Percentiles rank a stretch among this genome's conserved stretches.
Evolutionary conservation across 2,113 vertebrate species (phyloP).

Genomic region (Oxygymnocypris stewartii): DNA sequence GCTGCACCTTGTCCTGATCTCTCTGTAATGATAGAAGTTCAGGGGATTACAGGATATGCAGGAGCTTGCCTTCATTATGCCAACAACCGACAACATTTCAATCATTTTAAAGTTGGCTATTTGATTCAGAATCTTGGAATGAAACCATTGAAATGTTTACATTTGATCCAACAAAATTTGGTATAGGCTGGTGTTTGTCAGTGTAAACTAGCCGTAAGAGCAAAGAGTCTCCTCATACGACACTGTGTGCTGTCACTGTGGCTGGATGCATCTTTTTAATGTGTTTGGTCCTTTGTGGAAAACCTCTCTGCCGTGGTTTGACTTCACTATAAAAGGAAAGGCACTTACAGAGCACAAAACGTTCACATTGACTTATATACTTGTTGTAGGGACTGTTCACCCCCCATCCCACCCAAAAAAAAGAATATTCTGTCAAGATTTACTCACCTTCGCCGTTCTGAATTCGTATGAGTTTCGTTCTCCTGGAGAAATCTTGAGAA

Average conservation of each 20-base stretch:
- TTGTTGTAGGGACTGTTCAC: not conserved
- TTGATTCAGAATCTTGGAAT: not conserved
- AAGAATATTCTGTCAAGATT: not conserved
- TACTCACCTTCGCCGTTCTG: not conserved
- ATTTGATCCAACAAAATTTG: not conserved
- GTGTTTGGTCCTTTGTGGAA: slow-evolving; percentile 28
- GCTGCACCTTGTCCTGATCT: not conserved
- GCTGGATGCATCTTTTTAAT: slow-evolving; percentile 20
- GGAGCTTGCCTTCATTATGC: not conserved
- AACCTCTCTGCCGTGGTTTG: not conserved
- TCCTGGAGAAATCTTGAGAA: not conserved
- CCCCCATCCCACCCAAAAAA: not conserved
- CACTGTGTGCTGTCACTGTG: slow-evolving; percentile 9
- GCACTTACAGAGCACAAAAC: not conserved
- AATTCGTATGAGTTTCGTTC: not conserved
- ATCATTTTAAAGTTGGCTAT: not conserved
- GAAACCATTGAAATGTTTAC: not conserved
- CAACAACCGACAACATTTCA: not conserved
- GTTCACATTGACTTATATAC: not conserved
- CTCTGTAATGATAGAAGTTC: not conserved
- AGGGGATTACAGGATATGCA: not conserved
- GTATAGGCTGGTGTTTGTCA: not conserved
- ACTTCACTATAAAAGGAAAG: slow-evolving; percentile 19
- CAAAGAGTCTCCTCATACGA: not conserved
- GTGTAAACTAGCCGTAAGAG: not conserved